Evolutionary conservation across 2,113 vertebrate species (phyloP).

Genomic region (Sisor rabdophorus): DNA sequence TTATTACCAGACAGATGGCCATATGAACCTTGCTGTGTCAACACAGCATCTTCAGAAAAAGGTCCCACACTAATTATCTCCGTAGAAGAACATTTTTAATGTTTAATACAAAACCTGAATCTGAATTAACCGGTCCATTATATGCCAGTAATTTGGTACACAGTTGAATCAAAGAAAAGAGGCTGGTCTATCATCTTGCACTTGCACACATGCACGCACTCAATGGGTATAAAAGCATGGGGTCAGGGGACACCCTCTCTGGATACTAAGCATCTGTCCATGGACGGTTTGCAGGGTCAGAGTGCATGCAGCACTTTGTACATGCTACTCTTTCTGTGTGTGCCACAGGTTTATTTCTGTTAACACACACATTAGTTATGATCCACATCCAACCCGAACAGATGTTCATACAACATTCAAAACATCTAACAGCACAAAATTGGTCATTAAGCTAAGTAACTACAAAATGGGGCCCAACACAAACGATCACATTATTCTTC

Average conservation of each 20-base stretch:
- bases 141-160: background rate
- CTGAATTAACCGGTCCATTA: background rate
- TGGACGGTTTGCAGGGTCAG: conserved; percentile 20
- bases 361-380: background rate
- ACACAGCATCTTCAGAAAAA: background rate
- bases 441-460: background rate
- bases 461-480: conserved; percentile 16
- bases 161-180: background rate
- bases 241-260: conserved; percentile 49
- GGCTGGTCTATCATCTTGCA: too few relatives aligned
- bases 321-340: background rate
- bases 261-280: conserved; percentile 68
- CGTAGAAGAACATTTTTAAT: background rate
- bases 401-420: background rate
- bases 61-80: background rate
- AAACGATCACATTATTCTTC: background rate
- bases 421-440: background rate
- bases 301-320: background rate
- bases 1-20: conserved; percentile 37
- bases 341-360: conserved; percentile 20
- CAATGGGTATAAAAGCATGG: conserved; percentile 51
- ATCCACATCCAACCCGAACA: background rate
- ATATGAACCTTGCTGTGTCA: conserved; percentile 2
- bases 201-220: conserved; percentile 29
- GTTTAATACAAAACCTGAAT: background rate